These are phyloP conservation scores for Homarus americanus DNA, from an alignment of 1,140 invertebrate species.

Conservation along the genomic window DNA sequence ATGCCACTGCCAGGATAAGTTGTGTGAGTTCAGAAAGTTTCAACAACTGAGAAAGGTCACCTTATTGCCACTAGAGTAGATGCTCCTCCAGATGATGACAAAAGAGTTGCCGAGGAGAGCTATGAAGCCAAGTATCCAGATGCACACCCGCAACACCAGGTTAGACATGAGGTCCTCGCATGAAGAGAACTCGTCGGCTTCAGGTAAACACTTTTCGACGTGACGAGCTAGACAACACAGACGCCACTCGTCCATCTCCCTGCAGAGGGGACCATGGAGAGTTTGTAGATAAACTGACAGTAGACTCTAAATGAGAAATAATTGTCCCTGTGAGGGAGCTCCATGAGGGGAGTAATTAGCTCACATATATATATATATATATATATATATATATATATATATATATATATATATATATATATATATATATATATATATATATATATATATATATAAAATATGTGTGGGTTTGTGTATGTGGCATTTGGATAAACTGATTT, in stretches of 20 bases:
- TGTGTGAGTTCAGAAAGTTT: too few relatives aligned
- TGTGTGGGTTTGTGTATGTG: too few relatives aligned
- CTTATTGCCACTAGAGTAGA: constrained; percentile 65
- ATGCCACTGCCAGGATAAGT: too few relatives aligned
- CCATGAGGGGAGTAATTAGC: too few relatives aligned
- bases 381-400: too few relatives aligned
- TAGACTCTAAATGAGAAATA: too few relatives aligned
- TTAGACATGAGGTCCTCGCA: constrained; percentile 83
- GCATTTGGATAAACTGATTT: too few relatives aligned
- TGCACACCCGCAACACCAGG: constrained; percentile 80
- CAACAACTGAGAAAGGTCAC: background rate
- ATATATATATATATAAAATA: too few relatives aligned
- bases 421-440: too few relatives aligned
- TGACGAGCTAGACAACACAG: constrained; percentile 81
- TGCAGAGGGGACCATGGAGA: constrained; percentile 52
- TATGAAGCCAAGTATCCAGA: constrained; percentile 84
- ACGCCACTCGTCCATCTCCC: constrained; percentile 80
- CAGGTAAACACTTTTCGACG: constrained; percentile 78
- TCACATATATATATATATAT: too few relatives aligned
- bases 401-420: too few relatives aligned
- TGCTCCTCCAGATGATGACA: constrained; percentile 82
- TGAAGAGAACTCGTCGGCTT: constrained; percentile 81
- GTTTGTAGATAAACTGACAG: background rate
- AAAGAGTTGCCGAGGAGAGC: constrained; percentile 83
- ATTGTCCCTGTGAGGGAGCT: constrained; percentile 27